Evolutionary conservation across 2,888 invertebrate genomes (phyloP).

Genomic region (Chorisops tibialis): DNA sequence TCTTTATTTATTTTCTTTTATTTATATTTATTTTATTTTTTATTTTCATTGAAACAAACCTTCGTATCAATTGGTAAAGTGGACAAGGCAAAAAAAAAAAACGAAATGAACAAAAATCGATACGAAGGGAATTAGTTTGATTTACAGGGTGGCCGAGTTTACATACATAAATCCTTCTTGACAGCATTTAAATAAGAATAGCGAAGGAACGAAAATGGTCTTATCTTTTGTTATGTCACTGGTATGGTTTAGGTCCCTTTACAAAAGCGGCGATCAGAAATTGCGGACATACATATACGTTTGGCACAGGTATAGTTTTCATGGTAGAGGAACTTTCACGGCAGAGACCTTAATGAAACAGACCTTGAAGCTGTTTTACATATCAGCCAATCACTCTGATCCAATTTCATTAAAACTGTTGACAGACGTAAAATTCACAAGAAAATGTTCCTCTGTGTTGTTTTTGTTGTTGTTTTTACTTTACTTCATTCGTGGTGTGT

Average conservation of each 20-base stretch:
- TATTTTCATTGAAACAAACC: neutral
- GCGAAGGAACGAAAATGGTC: slow-evolving; percentile 10
- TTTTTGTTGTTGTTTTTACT: neutral
- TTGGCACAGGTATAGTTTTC: too few relatives aligned
- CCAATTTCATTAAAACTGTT: slow-evolving; percentile 25
- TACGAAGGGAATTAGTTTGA: slow-evolving; percentile 38
- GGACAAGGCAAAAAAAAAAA: neutral
- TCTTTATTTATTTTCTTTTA: neutral
- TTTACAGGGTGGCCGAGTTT: slow-evolving; percentile 46
- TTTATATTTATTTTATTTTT: neutral
- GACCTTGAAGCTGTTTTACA: slow-evolving; percentile 19
- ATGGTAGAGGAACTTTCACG: neutral
- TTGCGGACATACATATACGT: too few relatives aligned
- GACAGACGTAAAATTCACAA: slow-evolving; percentile 23
- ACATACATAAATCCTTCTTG: slow-evolving; percentile 49
- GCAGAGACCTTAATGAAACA: slow-evolving; percentile 12
- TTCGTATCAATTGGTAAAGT: neutral
- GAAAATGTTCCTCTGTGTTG: neutral
- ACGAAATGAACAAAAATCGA: neutral
- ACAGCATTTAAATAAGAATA: slow-evolving; percentile 19
- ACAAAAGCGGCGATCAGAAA: too few relatives aligned
- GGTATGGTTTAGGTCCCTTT: slow-evolving; percentile 2
- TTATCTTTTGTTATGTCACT: slow-evolving; percentile 24
- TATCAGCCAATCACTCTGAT: slow-evolving; percentile 22
- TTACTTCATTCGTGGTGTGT: too few relatives aligned